Base-by-base conservation (phyloP, 2,797 vertebrate genomes). In the Pseudocheirus occidentalis region DNA sequence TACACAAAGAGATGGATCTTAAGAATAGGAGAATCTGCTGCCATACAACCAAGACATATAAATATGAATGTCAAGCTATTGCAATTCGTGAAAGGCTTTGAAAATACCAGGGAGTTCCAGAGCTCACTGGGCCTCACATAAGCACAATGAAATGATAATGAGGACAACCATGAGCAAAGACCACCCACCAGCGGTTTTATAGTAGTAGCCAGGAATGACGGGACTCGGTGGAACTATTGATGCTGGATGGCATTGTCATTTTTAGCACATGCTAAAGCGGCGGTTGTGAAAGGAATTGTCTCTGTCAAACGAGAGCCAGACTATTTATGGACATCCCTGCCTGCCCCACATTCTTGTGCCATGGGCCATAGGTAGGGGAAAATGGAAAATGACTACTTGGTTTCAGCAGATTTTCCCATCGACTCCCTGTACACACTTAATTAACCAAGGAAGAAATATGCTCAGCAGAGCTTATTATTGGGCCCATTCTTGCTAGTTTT, bases 171-270 rank as follows among this genome's bases (percentile, higher is more conserved):
- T 97, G 94, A 95, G 98, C 97, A 95, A 94, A 97, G 98, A 98
- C 98, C 98, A 98, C 99, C 99, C 98, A 98, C 98, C 97, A 98
- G 98, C 90, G 97, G 96, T 97, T 98, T 98, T 98, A 99, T 98
- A 97, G 98, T 98, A 97, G 98, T 98, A 98, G 97, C 98, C 97
- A 97, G 98, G 98, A 98, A 98, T 96, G 97, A 98, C 98, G 98
- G 96, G 98, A 98, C 98, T 98, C 98, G 97, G 97, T 29, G 95
- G 98, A 98, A 98, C 98, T 97, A 98, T 98, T 98, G 98, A 98
- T 5, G 98, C 97, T 98, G 98, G 98, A 98, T 96, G 92, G 98
- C 98, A 98, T 98, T 99, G 98, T 99, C 98, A 98, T 98, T 98
- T 98, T 98, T 97, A 99, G 98, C 98, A 98, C 98, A 98, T 97